These are phyloP conservation scores for Hypena proboscidalis DNA, from an alignment of 2,888 invertebrate genomes.

Conservation along the genomic window DNA sequence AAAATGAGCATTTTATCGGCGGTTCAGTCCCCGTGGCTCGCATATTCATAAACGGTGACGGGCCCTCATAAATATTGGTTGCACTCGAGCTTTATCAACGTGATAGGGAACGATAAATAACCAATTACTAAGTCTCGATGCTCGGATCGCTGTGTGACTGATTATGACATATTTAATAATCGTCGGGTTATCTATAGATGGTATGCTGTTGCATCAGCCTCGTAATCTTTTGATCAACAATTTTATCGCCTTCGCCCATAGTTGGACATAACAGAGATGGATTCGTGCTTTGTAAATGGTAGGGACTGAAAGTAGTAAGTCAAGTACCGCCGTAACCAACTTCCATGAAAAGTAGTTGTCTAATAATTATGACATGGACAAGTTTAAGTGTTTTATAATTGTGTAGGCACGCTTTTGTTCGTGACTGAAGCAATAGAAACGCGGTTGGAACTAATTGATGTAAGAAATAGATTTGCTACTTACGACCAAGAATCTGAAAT, in stretches of 20 bases:
- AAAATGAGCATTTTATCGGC: constrained; percentile 72
- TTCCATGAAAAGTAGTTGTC: neutral
- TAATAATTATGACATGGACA: neutral
- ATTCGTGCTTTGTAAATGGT: constrained; percentile 20
- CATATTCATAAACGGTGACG: constrained; percentile 74
- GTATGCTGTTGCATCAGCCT: constrained; percentile 28
- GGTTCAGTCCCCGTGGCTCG: constrained; percentile 56
- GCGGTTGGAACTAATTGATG: neutral
- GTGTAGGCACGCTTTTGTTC: neutral
- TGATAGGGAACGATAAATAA: constrained; percentile 50
- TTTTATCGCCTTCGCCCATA: constrained; percentile 23
- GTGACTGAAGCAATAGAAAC: neutral
- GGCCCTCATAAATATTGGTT: constrained; percentile 64
- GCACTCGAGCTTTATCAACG: constrained; percentile 47
- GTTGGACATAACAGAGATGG: constrained; percentile 21
- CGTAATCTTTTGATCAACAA: constrained; percentile 35
- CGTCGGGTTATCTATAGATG: constrained; percentile 18
- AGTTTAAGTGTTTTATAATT: neutral
- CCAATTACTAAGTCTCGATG: constrained; percentile 36
- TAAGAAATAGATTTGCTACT: too few relatives aligned
- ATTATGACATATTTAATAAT: constrained; percentile 39
- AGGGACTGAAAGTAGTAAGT: constrained; percentile 18
- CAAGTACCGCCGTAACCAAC: neutral
- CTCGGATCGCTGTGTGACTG: constrained; percentile 25
- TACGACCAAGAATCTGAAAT: too few relatives aligned